phyloP scores from a whole-genome alignment of 2,888 invertebrate genomes.

The Troglohyphantes excavatus region DNA sequence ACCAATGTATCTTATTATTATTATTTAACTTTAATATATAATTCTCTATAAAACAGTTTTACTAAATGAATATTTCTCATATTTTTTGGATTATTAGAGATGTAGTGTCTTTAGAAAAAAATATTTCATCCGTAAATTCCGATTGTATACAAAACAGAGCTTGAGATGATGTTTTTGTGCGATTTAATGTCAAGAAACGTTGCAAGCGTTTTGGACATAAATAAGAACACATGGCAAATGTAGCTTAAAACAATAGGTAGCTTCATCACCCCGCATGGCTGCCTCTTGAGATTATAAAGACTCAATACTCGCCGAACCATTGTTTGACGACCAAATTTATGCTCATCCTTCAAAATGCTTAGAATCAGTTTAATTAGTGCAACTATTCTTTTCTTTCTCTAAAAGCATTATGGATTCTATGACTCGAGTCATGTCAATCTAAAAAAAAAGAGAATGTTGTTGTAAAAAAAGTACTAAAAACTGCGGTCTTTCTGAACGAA shows the following conservation, averaged over 20 bases:
- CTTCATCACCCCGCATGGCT: slow-evolving; percentile 60
- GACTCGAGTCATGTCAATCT: neutral
- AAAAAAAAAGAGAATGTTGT: neutral
- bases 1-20: too few species aligned
- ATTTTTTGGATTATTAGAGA: too few species aligned
- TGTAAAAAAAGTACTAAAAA: slow-evolving; percentile 17
- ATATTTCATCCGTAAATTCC: neutral
- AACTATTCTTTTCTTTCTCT: slow-evolving; percentile 53
- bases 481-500: neutral
- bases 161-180: neutral
- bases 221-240: slow-evolving; percentile 12
- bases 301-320: slow-evolving; percentile 20
- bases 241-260: slow-evolving; percentile 50
- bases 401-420: slow-evolving; percentile 7
- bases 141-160: neutral
- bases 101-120: too few species aligned
- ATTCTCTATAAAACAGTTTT: too few species aligned
- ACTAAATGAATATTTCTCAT: too few species aligned
- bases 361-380: slow-evolving; percentile 62
- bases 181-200: slow-evolving; percentile 15
- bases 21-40: too few species aligned
- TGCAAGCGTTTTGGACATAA: slow-evolving; percentile 32
- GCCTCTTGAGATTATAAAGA: slow-evolving; percentile 51
- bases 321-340: slow-evolving; percentile 60
- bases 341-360: slow-evolving; percentile 60